Percentiles rank a stretch among this genome's conserved stretches.
Conservation (phyloP, 2,113 vertebrate species). For the Hepsetus odoe region DNA sequence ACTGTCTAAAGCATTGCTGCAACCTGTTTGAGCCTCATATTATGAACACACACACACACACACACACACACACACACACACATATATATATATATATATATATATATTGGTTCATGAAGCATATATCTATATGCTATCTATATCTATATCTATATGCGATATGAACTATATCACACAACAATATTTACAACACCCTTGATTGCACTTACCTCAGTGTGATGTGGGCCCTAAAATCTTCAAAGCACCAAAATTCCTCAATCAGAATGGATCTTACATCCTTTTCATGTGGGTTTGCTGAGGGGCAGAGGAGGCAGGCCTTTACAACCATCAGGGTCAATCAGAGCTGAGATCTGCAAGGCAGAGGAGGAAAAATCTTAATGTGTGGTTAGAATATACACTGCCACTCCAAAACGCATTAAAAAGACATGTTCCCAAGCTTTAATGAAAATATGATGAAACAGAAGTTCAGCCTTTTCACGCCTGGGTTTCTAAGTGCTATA, state of each 20-base stretch:
- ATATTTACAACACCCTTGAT: neutral
- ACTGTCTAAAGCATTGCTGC: neutral
- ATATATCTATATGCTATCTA: too few relatives aligned
- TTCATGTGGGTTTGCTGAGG: slow-evolving; percentile 65
- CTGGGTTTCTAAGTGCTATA: neutral
- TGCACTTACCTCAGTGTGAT: slow-evolving; percentile 73
- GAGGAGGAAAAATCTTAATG: neutral
- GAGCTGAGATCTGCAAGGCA: slow-evolving; percentile 28
- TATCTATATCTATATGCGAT: too few relatives aligned
- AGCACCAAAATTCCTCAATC: slow-evolving; percentile 65
- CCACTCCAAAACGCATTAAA: neutral
- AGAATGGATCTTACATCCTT: slow-evolving; percentile 70
- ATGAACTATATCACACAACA: too few relatives aligned
- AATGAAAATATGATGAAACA: neutral
- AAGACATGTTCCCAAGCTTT: neutral
- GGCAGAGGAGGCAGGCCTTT: slow-evolving; percentile 61
- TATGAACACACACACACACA: neutral
- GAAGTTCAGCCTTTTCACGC: neutral
- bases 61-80: too few relatives aligned
- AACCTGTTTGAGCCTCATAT: neutral
- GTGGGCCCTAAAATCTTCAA: slow-evolving; percentile 71
- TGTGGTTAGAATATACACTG: neutral
- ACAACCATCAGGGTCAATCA: slow-evolving; percentile 73
- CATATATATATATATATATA: too few relatives aligned
- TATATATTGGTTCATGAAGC: too few relatives aligned